Conservation (phyloP, 2,797 vertebrate genomes). For the Enteromius unitaeniatus region DNA sequence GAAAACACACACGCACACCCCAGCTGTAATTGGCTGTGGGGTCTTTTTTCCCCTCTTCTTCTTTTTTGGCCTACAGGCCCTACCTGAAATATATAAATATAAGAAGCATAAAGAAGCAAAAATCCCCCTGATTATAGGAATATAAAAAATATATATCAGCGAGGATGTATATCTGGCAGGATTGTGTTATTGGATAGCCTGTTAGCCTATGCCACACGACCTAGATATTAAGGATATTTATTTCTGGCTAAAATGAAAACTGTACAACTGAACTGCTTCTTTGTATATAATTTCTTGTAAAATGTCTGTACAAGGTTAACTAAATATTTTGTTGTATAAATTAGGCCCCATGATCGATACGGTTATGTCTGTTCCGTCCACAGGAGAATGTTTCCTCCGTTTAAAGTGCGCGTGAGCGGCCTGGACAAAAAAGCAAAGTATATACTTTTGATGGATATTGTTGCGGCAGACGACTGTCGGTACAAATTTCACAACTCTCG, state of each 20-base stretch:
- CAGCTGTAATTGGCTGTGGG: not conserved
- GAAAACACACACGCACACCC: not conserved
- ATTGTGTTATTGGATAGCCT: not conserved
- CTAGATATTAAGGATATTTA: not conserved
- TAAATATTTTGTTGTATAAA: not conserved
- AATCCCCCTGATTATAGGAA: not conserved
- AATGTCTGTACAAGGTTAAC: not conserved
- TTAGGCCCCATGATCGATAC: not conserved
- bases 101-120: not conserved
- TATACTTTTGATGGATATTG: constrained; percentile 96
- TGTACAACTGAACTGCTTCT: not conserved
- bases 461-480: constrained; percentile 93
- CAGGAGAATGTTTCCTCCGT: constrained; percentile 98
- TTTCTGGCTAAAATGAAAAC: not conserved
- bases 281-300: not conserved
- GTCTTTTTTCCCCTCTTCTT: not conserved
- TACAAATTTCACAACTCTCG: constrained; percentile 96
- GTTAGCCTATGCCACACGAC: not conserved
- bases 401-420: constrained; percentile 93
- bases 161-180: not conserved
- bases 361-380: constrained; percentile 35
- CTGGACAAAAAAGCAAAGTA: constrained; percentile 94
- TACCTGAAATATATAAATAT: not conserved
- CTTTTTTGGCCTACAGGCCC: not conserved
- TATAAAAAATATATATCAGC: not conserved